Base-by-base conservation (phyloP, 2,888 invertebrate genomes). In the Lypha dubia region DNA sequence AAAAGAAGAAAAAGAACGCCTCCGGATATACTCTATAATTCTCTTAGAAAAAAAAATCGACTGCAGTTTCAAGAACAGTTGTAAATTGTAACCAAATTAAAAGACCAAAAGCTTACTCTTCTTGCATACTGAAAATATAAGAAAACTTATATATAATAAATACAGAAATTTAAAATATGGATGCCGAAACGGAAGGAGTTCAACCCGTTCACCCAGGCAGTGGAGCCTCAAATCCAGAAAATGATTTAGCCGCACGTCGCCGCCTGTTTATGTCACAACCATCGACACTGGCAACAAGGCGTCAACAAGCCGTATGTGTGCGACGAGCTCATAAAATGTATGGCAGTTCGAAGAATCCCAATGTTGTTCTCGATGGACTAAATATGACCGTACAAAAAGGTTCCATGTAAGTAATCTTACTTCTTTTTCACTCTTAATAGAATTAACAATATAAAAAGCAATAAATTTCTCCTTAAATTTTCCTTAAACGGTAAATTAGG, bases 301-400 rank as follows among this genome's bases (percentile, higher is more conserved):
- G 94, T 88, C 95, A 95, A 88, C 96, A 97, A 86, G 97, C 97
- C 81, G 96, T 98, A 0, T 97, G 97, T 88, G 97, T 98, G 1
- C 93, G 97, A 79, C 92, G 96, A 20, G 97, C 98, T 0, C 95
- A 94, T 91, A 98, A 98, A 92, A 95, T 94, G 91, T 98, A 98
- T 90, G 98, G 98, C 7, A 93, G 95, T 4, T 94, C 95, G 87
- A 96, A 94, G 87, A 96, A 95, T 89, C 96, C 96, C 0, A 96
- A 96, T 88, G 94, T 97, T 41, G 96, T 98, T 49, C 93, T 98
- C 73, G 97, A 97, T 90, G 96, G 96, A 28, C 94, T 98, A 74
- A 97, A 97, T 90, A 97, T 98, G 96, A 97, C 97, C 20, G 98
- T 98, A 56, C 96, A 97, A 24, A 97, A 97, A 90, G 97, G 97